These are phyloP conservation scores for Lithobates pipiens DNA, from an alignment of 2,797 vertebrate species.

Conservation along the genomic window DNA sequence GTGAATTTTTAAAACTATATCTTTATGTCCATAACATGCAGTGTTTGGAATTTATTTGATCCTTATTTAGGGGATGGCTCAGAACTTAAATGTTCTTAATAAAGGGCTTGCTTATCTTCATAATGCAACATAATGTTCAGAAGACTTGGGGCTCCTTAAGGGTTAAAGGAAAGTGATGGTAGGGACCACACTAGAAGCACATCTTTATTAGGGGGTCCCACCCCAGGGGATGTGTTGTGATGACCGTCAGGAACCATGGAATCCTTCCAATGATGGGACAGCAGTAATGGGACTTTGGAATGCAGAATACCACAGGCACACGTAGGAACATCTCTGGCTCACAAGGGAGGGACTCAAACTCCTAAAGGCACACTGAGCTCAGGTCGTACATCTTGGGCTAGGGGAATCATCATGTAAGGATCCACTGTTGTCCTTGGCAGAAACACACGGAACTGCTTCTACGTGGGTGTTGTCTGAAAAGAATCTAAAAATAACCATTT, in stretches of 20 bases:
- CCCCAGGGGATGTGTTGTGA: not conserved
- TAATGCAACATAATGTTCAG: conserved; percentile 10
- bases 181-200: not conserved
- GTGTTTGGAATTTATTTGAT: not conserved
- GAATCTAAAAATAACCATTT: conserved; percentile 58
- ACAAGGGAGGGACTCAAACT: conserved; percentile 27
- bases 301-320: conserved; percentile 7
- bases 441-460: conserved; percentile 11
- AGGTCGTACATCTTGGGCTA: conserved; percentile 42
- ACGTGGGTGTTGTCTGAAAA: conserved; percentile 51
- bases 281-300: conserved; percentile 17
- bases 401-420: conserved; percentile 33
- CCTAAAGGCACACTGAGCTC: conserved; percentile 37
- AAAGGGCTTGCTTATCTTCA: not conserved
- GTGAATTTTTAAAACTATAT: not conserved
- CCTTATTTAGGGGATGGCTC: not conserved
- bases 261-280: conserved; percentile 12
- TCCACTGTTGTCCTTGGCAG: conserved; percentile 46
- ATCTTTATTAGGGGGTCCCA: conserved; percentile 33
- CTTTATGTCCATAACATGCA: not conserved
- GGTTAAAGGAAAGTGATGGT: not conserved
- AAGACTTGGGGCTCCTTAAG: not conserved
- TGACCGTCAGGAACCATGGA: conserved; percentile 16
- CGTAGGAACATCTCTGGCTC: conserved; percentile 28
- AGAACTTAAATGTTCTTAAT: not conserved